These are phyloP conservation scores for Nothoprocta pentlandii DNA, from an alignment of 2,113 vertebrate species.

Conservation along the genomic window DNA sequence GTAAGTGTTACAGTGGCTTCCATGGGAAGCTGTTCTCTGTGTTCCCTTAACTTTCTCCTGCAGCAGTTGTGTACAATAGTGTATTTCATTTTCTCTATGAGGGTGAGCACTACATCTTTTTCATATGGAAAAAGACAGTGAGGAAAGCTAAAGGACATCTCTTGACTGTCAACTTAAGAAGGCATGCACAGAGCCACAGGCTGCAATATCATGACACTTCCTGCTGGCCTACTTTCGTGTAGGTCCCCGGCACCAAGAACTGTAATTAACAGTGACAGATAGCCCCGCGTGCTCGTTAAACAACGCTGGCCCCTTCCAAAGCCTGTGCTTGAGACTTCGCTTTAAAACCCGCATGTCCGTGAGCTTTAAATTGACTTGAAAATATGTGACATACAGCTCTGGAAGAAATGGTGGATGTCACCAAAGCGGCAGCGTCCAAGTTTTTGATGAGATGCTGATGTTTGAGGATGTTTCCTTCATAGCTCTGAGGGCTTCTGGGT, in stretches of 20 bases:
- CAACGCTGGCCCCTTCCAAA: slow-evolving; percentile 23
- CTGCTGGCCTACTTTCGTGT: slow-evolving; percentile 61
- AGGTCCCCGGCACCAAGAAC: slow-evolving; percentile 30
- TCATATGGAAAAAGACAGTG: slow-evolving; percentile 1
- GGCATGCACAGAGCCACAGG: slow-evolving; percentile 43
- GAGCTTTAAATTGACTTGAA: background rate
- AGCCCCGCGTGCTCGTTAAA: background rate
- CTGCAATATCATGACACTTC: slow-evolving; percentile 65
- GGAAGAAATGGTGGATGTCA: background rate
- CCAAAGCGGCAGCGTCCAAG: accelerated
- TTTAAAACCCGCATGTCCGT: background rate
- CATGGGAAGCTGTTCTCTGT: background rate
- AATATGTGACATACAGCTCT: background rate
- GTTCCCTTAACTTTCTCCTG: background rate
- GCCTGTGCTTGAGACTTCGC: background rate
- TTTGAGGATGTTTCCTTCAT: background rate
- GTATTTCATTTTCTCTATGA: background rate
- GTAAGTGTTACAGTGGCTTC: background rate
- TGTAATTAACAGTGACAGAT: slow-evolving; percentile 42
- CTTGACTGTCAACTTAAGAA: slow-evolving; percentile 36
- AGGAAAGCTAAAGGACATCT: slow-evolving; percentile 26
- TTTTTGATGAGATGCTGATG: background rate
- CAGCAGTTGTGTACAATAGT: background rate
- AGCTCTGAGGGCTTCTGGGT: background rate
- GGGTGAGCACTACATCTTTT: background rate